Base-by-base conservation (phyloP, 2,888 invertebrate genomes). In the Hemistola chrysoprasaria region DNA sequence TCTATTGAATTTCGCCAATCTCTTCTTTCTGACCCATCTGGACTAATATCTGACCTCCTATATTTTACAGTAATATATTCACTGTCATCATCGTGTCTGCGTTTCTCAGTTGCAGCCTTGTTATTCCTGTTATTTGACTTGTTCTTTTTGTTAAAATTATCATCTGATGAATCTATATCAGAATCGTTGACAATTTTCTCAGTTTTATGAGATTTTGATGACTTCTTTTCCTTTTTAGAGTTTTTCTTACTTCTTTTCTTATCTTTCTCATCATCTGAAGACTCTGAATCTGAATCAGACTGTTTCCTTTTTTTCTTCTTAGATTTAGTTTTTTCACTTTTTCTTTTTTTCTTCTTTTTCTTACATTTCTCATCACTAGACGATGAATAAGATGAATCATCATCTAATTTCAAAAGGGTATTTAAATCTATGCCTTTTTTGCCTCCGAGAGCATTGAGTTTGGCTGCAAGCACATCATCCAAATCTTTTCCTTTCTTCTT, bases 391-490 rank as follows among this genome's bases (percentile, higher is more conserved):
- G 73, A 69, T 2, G 77, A 76, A 40, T 76, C 78, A 40, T 76
- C 78, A 47, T 77, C 78, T 28, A 80, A 78, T 21, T 75, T 78
- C 1, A 88, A 62, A 42, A 88, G 66, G 40, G 77, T 71, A 28
- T 74, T 78, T 42, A 88, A 52, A 55, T 85, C 69, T 26, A 86
- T 56, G 29, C 66, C 62, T 43, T 80, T 80, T 11, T 77, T 67
- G 25, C 77, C 90, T 47, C 90, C 90, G 66, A 95, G 76, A 48
- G 93, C 92, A 66, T 91, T 93, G 44, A 93, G 92, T 67, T 94
- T 95, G 49, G 91, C 92, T 54, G 93, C 92, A 36, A 96, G 80
- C 57, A 93, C 89, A 48, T 91, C 90, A 71, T 95, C 94, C 8
- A 95, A 78, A 60, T 92, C 90, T 40, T 82, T 82, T 38, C 78